Percentiles rank a stretch among this genome's conserved stretches.
These are phyloP conservation scores for Caenorhabditis wallacei DNA, from an alignment of 2,888 invertebrate species.

Conservation along the genomic window DNA sequence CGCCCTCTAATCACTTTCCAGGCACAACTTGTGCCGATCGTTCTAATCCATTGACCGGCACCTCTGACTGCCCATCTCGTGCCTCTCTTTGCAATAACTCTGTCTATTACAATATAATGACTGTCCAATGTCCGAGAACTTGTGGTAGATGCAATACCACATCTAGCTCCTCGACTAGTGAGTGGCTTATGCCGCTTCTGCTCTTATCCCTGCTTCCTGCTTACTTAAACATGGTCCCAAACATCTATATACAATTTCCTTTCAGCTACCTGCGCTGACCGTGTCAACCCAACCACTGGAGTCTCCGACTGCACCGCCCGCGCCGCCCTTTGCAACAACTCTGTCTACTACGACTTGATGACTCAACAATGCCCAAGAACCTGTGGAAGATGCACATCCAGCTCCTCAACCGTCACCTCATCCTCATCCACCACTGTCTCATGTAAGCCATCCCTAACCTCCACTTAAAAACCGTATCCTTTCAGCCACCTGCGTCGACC, in stretches of 20 bases:
- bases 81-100: constrained; percentile 59
- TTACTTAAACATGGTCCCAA: background rate
- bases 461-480: too few species aligned
- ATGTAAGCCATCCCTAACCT: constrained; percentile 26
- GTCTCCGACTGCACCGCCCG: constrained; percentile 58
- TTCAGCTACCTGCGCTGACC: constrained; percentile 58
- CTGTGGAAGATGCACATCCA: constrained; percentile 60
- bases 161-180: constrained; percentile 35
- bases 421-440: constrained; percentile 38
- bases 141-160: constrained; percentile 57
- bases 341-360: constrained; percentile 64
- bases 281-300: constrained; percentile 62
- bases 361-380: constrained; percentile 61
- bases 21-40: constrained; percentile 59
- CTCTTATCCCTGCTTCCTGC: constrained; percentile 8
- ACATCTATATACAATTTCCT: background rate
- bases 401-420: constrained; percentile 47
- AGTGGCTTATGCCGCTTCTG: constrained; percentile 44
- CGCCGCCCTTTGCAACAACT: constrained; percentile 63
- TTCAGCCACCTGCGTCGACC: constrained; percentile 62
- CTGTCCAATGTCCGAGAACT: constrained; percentile 56
- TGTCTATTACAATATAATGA: constrained; percentile 62
- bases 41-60: constrained; percentile 54
- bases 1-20: constrained; percentile 27
- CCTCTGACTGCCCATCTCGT: constrained; percentile 55